These are phyloP conservation scores for Polyommatus icarus DNA, from an alignment of 2,888 invertebrate genomes.

Conservation along the genomic window DNA sequence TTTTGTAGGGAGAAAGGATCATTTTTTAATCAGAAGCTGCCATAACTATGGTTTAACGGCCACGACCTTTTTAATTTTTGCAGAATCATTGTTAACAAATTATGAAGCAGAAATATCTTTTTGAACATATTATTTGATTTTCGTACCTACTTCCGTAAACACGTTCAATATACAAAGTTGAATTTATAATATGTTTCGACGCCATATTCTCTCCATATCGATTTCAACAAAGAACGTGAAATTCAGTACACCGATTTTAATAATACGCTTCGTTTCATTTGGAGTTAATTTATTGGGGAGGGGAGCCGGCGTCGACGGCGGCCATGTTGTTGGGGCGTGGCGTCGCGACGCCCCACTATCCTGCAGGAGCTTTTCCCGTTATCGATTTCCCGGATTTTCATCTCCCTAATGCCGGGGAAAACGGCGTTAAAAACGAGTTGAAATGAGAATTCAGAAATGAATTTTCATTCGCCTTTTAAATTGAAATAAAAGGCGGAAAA, in stretches of 20 bases:
- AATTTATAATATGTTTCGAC: neutral
- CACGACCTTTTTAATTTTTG: neutral
- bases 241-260: neutral
- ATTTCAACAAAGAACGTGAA: neutral
- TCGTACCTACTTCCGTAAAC: too few relatives aligned
- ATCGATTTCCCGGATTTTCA: slow-evolving; percentile 65
- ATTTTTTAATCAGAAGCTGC: neutral
- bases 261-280: slow-evolving; percentile 20
- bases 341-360: slow-evolving; percentile 64
- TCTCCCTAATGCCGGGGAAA: slow-evolving; percentile 42
- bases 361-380: slow-evolving; percentile 56
- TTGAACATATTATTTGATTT: too few relatives aligned
- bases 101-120: too few relatives aligned
- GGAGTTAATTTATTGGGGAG: neutral
- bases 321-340: slow-evolving; percentile 54
- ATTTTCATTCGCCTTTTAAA: neutral
- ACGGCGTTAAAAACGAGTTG: neutral
- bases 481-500: neutral
- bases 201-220: neutral
- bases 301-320: neutral
- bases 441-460: neutral
- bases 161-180: too few relatives aligned
- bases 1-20: neutral
- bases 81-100: neutral
- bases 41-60: neutral